Base-by-base conservation (phyloP, 2,888 invertebrate species). In the Eustalomyia histrio region DNA sequence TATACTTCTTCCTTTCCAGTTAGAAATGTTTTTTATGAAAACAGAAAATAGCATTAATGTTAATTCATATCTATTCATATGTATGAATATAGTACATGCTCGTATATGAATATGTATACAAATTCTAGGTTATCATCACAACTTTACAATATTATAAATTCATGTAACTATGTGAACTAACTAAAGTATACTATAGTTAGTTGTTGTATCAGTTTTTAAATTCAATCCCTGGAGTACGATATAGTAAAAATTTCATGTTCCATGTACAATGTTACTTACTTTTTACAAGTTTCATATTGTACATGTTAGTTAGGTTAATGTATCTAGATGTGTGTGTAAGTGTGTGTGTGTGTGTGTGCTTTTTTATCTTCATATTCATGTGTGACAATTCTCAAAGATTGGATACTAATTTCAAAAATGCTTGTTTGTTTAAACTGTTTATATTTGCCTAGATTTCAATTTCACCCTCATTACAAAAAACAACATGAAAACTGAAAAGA, bases 371-470 rank as follows among this genome's bases (percentile, higher is more conserved):
- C 64, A 71, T 75, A 58, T 71, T 75, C 79, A 75, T 79, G 78
- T 71, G 83, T 79, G 82, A 82, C 76, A 80, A 80, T 72, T 83
- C 79, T 68, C 73, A 74, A 76, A 76, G 79, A 74, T 76, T 76
- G 76, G 72, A 83, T 83, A 82, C 79, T 81, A 84, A 73, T 69
- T 80, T 83, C 53, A 68, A 69, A 80, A 74, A 75, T 73, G 75
- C 72, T 76, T 85, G 80, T 85, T 85, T 85, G 74, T 82, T 80
- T 76, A 85, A 80, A 83, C 76, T 83, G 80, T 83, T 79, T 80
- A 76, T 79, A 83, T 86, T 86, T 87, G 84, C 79, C 87, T 86
- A 83, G 86, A 86, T 84, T 86, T 86, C 85, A 86, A 87, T 88
- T 86, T 85, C 85, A 82, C 83, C 80, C 85, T 83, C 84, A 87